phyloP scores from a whole-genome alignment of 2,797 vertebrate species.

The Bovichtus diacanthus region DNA sequence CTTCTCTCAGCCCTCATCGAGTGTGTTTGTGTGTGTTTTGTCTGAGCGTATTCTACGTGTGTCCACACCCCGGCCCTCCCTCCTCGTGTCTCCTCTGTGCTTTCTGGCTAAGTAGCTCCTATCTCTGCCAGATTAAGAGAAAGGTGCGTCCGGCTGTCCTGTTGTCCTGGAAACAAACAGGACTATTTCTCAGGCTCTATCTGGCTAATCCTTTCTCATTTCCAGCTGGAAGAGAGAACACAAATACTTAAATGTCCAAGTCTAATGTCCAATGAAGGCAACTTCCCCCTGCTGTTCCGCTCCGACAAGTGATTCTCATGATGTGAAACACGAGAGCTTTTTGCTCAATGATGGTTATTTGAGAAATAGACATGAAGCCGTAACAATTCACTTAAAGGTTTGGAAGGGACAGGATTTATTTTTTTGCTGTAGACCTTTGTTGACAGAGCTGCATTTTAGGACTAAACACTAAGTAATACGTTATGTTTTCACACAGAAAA shows the following conservation, averaged over 20 bases:
- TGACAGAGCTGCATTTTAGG: neutral
- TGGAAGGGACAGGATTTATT: neutral
- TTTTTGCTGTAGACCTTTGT: neutral
- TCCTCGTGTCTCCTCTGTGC: constrained; percentile 45
- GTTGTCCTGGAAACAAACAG: constrained; percentile 65
- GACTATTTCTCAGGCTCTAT: constrained; percentile 27
- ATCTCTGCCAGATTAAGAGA: constrained; percentile 61
- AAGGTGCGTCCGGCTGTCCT: constrained; percentile 59
- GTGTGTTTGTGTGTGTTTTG: constrained; percentile 51
- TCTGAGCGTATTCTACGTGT: constrained; percentile 57
- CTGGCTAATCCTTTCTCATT: constrained; percentile 29
- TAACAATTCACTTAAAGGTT: neutral
- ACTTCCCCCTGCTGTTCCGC: neutral
- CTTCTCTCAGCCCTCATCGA: constrained; percentile 60
- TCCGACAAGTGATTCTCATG: constrained; percentile 5
- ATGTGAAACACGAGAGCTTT: constrained; percentile 15
- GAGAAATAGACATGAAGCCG: neutral
- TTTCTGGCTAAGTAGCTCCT: constrained; percentile 64
- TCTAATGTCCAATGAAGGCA: neutral
- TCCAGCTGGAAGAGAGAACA: constrained; percentile 19
- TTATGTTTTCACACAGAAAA: too few relatives aligned
- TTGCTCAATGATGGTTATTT: constrained; percentile 9
- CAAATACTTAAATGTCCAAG: constrained; percentile 8
- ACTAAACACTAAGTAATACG: neutral
- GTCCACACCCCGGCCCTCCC: constrained; percentile 48